These are phyloP conservation scores for Tokudaia tokunoshimensis DNA, from an alignment of 2,797 vertebrate species.

Conservation along the genomic window DNA sequence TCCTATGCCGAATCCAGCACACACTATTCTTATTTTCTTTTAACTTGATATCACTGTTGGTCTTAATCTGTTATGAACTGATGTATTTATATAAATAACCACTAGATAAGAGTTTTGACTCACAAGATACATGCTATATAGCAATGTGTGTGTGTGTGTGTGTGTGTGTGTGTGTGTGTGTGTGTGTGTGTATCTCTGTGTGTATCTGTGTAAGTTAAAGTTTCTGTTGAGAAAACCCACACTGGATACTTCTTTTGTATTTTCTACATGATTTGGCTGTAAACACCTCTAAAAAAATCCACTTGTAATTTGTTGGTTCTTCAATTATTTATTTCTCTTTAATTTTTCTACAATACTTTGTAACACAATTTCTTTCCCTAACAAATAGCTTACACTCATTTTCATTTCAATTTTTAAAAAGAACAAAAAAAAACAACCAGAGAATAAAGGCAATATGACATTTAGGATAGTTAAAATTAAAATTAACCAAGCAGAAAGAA, in stretches of 20 bases:
- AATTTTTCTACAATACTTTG: background rate
- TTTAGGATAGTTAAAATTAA: conserved; percentile 26
- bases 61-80: background rate
- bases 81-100: conserved; percentile 10
- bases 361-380: background rate
- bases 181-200: background rate
- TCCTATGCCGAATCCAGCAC: conserved; percentile 9
- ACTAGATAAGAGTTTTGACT: background rate
- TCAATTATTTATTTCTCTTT: conserved; percentile 40
- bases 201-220: background rate
- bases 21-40: background rate
- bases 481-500: background rate
- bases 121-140: background rate
- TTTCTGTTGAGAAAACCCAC: background rate
- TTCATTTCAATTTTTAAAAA: conserved; percentile 35
- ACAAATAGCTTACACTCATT: background rate
- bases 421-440: background rate
- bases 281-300: background rate
- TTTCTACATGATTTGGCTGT: background rate
- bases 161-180: too few relatives aligned
- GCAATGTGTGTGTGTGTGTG: background rate
- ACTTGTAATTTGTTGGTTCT: background rate
- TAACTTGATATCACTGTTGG: background rate
- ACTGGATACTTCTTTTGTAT: background rate
- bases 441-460: background rate